Conservation (phyloP, 1,140 invertebrate genomes). For the Sarcophaga bullata region DNA sequence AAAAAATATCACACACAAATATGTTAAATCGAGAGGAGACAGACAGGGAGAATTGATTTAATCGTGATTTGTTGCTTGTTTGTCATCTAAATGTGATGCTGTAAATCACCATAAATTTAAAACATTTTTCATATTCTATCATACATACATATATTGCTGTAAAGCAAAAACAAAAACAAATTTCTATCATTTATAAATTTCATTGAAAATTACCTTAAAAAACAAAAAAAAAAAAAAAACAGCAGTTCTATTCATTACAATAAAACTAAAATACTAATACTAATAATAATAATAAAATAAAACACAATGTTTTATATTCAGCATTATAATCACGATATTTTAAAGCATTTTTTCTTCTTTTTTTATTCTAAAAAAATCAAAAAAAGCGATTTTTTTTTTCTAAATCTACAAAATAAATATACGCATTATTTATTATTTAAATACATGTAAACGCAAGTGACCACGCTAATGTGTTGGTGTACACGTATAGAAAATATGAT, state of each 20-base stretch:
- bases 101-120: constrained; percentile 39
- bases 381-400: not conserved
- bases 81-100: constrained; percentile 38
- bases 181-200: not conserved
- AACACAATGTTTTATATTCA: constrained; percentile 6
- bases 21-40: not conserved
- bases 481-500: constrained; percentile 62
- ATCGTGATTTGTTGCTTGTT: constrained; percentile 38
- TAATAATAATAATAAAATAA: constrained; percentile 9
- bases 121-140: constrained; percentile 36
- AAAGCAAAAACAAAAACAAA: constrained; percentile 14
- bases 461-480: not conserved
- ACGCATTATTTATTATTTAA: constrained; percentile 65
- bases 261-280: constrained; percentile 6
- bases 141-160: no score
- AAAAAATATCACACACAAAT: not conserved
- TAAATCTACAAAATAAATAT: constrained; percentile 11
- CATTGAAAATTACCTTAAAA: constrained; percentile 34
- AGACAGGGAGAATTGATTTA: not conserved
- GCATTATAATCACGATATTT: constrained; percentile 28
- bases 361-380: not conserved
- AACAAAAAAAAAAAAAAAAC: no score
- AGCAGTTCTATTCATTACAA: constrained; percentile 9
- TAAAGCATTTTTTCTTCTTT: not conserved
- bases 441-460: constrained; percentile 56